Evolutionary conservation across 2,888 invertebrate species (phyloP).

Genomic region (Callyntrura guangdongensis): DNA sequence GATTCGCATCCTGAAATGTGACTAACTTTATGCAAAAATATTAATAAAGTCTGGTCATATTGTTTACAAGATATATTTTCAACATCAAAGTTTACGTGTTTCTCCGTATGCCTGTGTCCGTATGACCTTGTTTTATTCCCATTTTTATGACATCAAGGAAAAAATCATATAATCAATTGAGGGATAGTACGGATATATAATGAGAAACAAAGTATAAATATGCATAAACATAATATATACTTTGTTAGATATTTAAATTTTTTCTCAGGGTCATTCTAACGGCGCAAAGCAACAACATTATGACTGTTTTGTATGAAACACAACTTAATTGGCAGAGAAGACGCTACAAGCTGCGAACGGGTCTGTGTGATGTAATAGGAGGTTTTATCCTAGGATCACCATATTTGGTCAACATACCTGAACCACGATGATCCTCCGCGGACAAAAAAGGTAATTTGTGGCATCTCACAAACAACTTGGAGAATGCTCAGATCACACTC

Average conservation of each 20-base stretch:
- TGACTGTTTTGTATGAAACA: slow-evolving; percentile 21
- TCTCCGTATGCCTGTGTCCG: too few species aligned
- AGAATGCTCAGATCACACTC: neutral
- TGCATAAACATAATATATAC: too few species aligned
- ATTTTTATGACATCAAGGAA: too few species aligned
- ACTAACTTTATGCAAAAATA: too few species aligned
- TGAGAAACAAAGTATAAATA: too few species aligned
- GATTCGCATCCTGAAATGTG: too few species aligned
- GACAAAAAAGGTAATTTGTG: slow-evolving; percentile 56
- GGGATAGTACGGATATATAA: too few species aligned
- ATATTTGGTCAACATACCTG: slow-evolving; percentile 49
- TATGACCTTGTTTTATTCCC: too few species aligned
- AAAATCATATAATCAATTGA: too few species aligned
- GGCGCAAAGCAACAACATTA: neutral
- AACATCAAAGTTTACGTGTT: too few species aligned
- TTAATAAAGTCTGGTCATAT: too few species aligned
- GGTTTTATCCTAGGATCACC: slow-evolving; percentile 59
- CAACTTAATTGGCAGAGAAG: neutral
- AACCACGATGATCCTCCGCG: slow-evolving; percentile 18
- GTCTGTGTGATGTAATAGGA: slow-evolving; percentile 57
- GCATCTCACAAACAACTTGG: neutral
- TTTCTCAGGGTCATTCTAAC: slow-evolving; percentile 17
- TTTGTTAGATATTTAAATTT: neutral
- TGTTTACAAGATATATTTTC: too few species aligned
- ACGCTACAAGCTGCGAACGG: neutral